Evolutionary conservation across 2,113 vertebrate genomes (phyloP).

Genomic region (Petrocephalus microphthalmus): DNA sequence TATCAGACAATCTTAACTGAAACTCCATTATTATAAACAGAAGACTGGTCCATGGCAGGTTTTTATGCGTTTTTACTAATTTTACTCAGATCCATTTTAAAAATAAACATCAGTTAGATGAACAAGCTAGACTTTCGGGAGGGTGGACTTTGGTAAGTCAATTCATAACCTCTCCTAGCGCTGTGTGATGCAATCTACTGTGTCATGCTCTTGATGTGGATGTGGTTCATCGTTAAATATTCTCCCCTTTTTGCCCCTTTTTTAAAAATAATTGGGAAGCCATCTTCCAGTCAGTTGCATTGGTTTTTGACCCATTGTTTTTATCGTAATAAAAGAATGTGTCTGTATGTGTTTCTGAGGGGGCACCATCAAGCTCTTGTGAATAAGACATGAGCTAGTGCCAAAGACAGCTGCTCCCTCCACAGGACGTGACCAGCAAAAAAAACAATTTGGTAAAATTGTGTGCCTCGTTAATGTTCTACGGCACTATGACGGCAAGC

Average conservation of each 20-base stretch:
- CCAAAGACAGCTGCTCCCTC: not conserved
- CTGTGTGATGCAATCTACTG: not conserved
- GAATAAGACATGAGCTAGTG: not conserved
- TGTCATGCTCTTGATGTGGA: not conserved
- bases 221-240: not conserved
- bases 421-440: not conserved
- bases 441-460: slow-evolving; percentile 2
- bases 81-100: not conserved
- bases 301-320: not conserved
- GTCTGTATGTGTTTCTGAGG: not conserved
- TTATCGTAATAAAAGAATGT: not conserved
- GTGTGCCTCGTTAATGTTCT: not conserved
- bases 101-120: not conserved
- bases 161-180: not conserved
- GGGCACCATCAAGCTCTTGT: not conserved
- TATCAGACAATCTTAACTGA: not conserved
- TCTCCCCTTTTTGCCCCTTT: not conserved
- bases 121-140: not conserved
- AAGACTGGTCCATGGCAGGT: not conserved
- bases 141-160: not conserved
- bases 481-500: not conserved
- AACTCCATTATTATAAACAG: not conserved
- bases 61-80: not conserved
- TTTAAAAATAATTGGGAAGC: not conserved
- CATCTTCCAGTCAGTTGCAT: not conserved